A percentile compares a stretch with the other conserved stretches of the same genome.
phyloP scores from a whole-genome alignment of 2,888 invertebrate genomes.

The Volucella bombylans region DNA sequence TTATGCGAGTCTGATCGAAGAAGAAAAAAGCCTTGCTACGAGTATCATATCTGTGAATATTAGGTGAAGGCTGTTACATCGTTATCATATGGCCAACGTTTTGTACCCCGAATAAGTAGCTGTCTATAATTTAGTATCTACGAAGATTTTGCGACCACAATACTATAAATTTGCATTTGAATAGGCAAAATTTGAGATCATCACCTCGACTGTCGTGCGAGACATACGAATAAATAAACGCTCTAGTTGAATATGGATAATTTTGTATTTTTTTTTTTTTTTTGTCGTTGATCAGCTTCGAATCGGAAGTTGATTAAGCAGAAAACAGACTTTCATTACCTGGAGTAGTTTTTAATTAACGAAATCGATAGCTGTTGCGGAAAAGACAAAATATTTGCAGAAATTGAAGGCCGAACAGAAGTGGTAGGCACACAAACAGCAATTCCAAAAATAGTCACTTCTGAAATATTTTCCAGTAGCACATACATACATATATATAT shows the following conservation, averaged over 20 bases:
- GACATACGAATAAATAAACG: background rate
- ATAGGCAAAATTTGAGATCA: constrained; percentile 29
- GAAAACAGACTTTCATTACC: too few relatives aligned
- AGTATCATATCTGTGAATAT: constrained; percentile 12
- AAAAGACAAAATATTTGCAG: too few relatives aligned
- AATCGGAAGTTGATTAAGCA: background rate
- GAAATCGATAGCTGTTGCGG: too few relatives aligned
- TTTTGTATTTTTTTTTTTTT: too few relatives aligned
- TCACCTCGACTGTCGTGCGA: background rate
- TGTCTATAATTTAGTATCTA: constrained; percentile 31
- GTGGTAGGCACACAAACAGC: too few relatives aligned
- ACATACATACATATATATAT: too few relatives aligned
- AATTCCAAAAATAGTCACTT: too few relatives aligned
- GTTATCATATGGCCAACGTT: too few relatives aligned
- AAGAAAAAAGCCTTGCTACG: constrained; percentile 1
- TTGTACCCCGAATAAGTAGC: background rate
- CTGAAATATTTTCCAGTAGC: too few relatives aligned
- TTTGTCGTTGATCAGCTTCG: background rate
- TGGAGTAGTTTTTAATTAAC: too few relatives aligned
- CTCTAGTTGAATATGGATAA: too few relatives aligned
- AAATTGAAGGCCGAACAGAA: too few relatives aligned
- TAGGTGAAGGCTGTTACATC: constrained; percentile 63
- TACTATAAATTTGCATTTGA: constrained; percentile 55
- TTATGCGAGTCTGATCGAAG: constrained; percentile 18
- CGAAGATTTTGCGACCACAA: constrained; percentile 7